Percentiles rank a stretch among this genome's conserved stretches.
Conservation (phyloP, 2,113 vertebrate genomes). For the Myocastor coypus region DNA sequence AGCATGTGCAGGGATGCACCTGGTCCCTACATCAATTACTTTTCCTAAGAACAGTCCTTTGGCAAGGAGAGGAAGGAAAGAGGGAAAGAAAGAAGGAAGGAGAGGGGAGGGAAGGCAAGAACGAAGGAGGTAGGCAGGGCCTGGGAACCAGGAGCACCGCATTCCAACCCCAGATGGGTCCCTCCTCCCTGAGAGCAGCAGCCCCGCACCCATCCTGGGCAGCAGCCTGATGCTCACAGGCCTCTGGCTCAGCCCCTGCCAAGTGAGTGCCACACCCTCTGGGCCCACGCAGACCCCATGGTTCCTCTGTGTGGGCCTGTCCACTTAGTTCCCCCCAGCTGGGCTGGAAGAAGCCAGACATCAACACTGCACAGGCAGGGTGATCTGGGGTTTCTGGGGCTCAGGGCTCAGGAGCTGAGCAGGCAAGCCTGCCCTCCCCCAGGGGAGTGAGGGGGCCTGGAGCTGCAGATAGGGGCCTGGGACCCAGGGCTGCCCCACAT, state of each 20-base stretch:
- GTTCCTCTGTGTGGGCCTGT: neutral
- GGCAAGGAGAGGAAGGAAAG: no score
- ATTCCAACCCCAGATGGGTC: no score
- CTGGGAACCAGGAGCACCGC: neutral
- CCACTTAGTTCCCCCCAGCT: neutral
- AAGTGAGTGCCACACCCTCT: neutral
- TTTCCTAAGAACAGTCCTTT: neutral
- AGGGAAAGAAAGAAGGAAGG: no score
- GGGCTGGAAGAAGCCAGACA: neutral
- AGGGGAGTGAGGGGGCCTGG: accelerated
- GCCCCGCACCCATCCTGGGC: accelerated
- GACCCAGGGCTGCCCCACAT: neutral
- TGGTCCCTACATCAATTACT: accelerated
- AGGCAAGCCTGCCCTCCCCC: neutral
- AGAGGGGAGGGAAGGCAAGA: accelerated
- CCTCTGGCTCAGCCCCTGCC: neutral
- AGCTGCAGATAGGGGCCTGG: accelerated
- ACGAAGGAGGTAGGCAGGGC: accelerated
- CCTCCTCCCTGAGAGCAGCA: neutral
- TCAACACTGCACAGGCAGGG: accelerated
- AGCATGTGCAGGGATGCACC: neutral
- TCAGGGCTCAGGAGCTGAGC: neutral
- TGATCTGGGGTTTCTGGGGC: accelerated
- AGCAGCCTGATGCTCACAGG: neutral
- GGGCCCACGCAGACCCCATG: neutral